Evolutionary conservation across 2,888 invertebrate genomes (phyloP).

Genomic region (Onthophagus sagittarius): DNA sequence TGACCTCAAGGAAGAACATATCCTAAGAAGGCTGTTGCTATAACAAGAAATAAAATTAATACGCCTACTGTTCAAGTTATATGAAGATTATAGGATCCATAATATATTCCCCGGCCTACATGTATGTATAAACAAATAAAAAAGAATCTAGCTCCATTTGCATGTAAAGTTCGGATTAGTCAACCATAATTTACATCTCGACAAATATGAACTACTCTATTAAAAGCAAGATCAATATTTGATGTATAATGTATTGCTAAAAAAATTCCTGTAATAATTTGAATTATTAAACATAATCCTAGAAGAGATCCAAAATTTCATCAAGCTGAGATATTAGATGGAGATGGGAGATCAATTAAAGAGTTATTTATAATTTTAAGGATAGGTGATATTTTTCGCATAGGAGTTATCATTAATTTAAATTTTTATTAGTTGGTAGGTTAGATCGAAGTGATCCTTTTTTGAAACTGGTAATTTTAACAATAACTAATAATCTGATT

Average conservation of each 20-base stretch:
- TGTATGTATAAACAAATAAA: slow-evolving; percentile 68
- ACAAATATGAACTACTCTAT: slow-evolving; percentile 64
- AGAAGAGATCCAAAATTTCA: slow-evolving; percentile 70
- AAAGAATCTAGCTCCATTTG: slow-evolving; percentile 70
- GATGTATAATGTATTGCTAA: slow-evolving; percentile 67
- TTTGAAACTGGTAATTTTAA: slow-evolving; percentile 58
- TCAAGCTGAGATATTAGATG: slow-evolving; percentile 58
- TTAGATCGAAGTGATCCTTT: slow-evolving; percentile 53
- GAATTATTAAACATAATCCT: slow-evolving; percentile 60
- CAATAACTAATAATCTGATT: slow-evolving; percentile 55
- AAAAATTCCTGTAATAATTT: slow-evolving; percentile 67
- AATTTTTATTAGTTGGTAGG: slow-evolving; percentile 38
- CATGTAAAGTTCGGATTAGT: slow-evolving; percentile 62
- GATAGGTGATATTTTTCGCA: slow-evolving; percentile 51
- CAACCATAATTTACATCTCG: slow-evolving; percentile 69
- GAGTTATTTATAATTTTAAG: slow-evolving; percentile 59
- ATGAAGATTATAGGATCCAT: slow-evolving; percentile 47
- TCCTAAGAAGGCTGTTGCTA: slow-evolving; percentile 72
- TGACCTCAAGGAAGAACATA: slow-evolving; percentile 77
- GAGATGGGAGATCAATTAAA: slow-evolving; percentile 58
- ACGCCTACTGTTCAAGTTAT: slow-evolving; percentile 64
- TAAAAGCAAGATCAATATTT: slow-evolving; percentile 61
- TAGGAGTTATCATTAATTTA: slow-evolving; percentile 53
- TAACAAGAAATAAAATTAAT: slow-evolving; percentile 62
- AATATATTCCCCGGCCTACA: slow-evolving; percentile 63